Evolutionary conservation across 2,797 vertebrate species (phyloP).

Genomic region (Heliangelus exortis): DNA sequence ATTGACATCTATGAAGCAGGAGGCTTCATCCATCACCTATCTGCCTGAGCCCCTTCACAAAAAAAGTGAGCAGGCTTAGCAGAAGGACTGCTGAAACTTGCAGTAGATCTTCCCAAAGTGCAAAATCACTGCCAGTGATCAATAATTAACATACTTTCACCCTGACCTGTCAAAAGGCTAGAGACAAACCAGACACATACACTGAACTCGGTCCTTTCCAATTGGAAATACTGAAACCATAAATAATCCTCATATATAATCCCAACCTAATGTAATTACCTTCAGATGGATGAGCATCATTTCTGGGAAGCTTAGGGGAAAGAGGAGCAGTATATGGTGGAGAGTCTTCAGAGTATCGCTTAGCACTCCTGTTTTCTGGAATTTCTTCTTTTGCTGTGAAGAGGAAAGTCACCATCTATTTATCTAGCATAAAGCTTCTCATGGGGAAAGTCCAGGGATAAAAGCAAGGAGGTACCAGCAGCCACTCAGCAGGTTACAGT

Average conservation of each 20-base stretch:
- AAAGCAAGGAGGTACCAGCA: background rate
- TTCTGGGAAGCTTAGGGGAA: conserved; percentile 88
- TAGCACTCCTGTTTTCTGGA: conserved; percentile 82
- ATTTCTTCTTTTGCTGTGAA: conserved; percentile 89
- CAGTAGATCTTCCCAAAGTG: conserved; percentile 8
- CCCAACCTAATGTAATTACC: conserved; percentile 79
- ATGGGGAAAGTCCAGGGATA: background rate
- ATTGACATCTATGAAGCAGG: background rate
- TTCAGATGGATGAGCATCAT: conserved; percentile 87
- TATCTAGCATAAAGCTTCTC: background rate
- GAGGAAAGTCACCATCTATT: background rate
- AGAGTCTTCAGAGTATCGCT: conserved; percentile 86
- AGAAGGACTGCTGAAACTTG: conserved; percentile 5
- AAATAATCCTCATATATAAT: conserved; percentile 43
- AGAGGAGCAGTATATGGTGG: conserved; percentile 84
- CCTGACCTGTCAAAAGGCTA: conserved; percentile 42
- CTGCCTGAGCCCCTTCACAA: background rate
- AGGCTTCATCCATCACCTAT: background rate
- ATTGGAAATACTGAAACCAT: conserved; percentile 37
- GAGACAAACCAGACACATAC: conserved; percentile 23
- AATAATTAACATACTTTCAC: conserved; percentile 40
- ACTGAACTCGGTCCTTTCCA: background rate
- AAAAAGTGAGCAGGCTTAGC: background rate
- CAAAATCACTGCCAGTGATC: conserved; percentile 34
- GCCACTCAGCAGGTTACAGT: background rate